Percentiles rank a stretch among this genome's conserved stretches.
Conservation (phyloP, 1,140 invertebrate genomes). For the Sitophilus oryzae region DNA sequence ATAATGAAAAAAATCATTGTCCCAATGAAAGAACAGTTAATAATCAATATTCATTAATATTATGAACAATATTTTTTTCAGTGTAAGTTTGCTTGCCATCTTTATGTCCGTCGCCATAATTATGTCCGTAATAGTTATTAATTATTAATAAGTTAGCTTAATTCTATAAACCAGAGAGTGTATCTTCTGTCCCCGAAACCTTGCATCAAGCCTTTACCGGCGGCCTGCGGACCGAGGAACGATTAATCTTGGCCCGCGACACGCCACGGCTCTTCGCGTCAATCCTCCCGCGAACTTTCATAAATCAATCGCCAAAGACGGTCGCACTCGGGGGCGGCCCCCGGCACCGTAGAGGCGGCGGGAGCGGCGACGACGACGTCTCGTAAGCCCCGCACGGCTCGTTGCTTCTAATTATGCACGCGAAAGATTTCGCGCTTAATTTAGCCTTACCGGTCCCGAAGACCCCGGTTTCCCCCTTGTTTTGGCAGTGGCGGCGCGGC, state of each 20-base stretch:
- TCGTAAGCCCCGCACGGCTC: conserved; percentile 38
- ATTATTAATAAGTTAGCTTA: no score
- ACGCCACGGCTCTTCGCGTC: background rate
- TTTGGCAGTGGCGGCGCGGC: background rate
- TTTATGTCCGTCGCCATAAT: no score
- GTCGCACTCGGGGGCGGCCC: background rate
- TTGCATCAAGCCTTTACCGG: no score
- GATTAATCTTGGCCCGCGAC: conserved; percentile 1
- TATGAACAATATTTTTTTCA: no score
- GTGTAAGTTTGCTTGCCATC: no score
- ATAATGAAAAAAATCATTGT: no score
- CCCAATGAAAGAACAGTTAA: no score
- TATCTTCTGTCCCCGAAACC: no score
- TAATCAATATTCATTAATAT: no score
- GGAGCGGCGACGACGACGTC: background rate
- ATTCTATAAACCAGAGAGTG: no score
- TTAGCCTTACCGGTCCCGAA: conserved; percentile 36
- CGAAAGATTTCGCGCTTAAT: conserved; percentile 43
- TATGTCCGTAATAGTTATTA: no score
- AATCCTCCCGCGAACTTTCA: conserved; percentile 2
- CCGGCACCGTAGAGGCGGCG: background rate
- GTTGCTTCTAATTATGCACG: conserved; percentile 42
- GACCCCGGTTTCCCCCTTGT: background rate
- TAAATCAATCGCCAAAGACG: conserved; percentile 7
- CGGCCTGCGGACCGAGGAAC: no score